Base-by-base conservation (phyloP, 2,888 invertebrate species). In the Leuctra nigra region DNA sequence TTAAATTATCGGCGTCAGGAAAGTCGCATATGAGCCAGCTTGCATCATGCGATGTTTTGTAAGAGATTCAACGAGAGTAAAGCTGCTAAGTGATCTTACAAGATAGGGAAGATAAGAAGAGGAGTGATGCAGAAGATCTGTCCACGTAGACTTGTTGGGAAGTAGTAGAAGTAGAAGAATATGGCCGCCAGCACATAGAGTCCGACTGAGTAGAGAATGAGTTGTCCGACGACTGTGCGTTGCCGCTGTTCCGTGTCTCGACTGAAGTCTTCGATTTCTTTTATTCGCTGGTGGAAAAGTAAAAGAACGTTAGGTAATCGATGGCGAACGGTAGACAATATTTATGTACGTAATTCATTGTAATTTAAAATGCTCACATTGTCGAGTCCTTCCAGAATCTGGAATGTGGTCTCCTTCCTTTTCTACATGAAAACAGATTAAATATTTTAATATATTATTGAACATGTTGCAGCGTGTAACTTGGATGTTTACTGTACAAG, bases 151-250 rank as follows among this genome's bases (percentile, higher is more conserved):
- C 85, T 83, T 55, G 83, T 82, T 58, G 87, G 86, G 60, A 90
- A 87, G 63, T 86, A 90, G 64, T 84, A 85, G 73, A 90, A 87
- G 68, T 87, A 92, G 70, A 89, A 86, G 7, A 87, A 68, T 25
- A 86, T 70, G 6, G 87, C 87, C 61, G 84, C 82, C 39, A 88
- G 68, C 44, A 90, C 78, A 65, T 77, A 79, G 9, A 73, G 53
- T 6, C 75, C 61, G n/a, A 75, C 69, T 11, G 77, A 77, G 64
- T 74, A 75, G 33, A 85, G 70, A 29, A 86, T 78, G 54, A 95
- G 81, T 65, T 86, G 83, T 39, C 88, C 88, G 50, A 93, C 85
- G 61, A 92, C 83, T 52, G 84, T 82, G 68, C 88, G 89, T 70
- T 90, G 89, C 41, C 80, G 81, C 67, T 86, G 82, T 69, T 93